Conservation (phyloP, 2,797 vertebrate species). For the Bovichtus variegatus region DNA sequence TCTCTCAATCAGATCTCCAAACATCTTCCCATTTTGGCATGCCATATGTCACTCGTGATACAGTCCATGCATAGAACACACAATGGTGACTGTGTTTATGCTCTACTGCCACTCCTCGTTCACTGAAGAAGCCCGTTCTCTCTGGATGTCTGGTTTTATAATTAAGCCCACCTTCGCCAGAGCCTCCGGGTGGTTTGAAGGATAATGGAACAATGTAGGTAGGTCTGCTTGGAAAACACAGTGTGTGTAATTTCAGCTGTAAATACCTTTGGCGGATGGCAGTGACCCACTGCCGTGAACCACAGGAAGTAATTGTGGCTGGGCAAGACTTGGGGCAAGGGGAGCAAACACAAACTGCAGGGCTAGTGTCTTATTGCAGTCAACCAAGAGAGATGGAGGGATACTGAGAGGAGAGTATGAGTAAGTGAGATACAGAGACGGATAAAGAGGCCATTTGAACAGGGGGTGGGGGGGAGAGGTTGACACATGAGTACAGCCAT, state of each 20-base stretch:
- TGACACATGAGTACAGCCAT: slow-evolving; percentile 41
- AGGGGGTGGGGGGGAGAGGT: neutral
- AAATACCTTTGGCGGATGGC: slow-evolving; percentile 76
- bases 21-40: neutral
- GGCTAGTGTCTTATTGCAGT: slow-evolving; percentile 81
- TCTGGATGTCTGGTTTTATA: slow-evolving; percentile 55
- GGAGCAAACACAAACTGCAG: slow-evolving; percentile 75
- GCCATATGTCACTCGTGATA: neutral
- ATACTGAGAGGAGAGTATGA: slow-evolving; percentile 51
- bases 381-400: slow-evolving; percentile 70
- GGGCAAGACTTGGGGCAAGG: slow-evolving; percentile 63
- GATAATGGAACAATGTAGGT: slow-evolving; percentile 50
- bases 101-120: slow-evolving; percentile 8
- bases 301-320: slow-evolving; percentile 76
- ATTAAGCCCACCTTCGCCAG: slow-evolving; percentile 60
- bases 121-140: slow-evolving; percentile 9
- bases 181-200: slow-evolving; percentile 38
- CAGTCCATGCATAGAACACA: slow-evolving; percentile 7
- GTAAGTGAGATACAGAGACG: slow-evolving; percentile 60
- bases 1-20: neutral
- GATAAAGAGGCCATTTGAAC: slow-evolving; percentile 53
- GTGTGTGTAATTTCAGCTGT: slow-evolving; percentile 81
- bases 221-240: slow-evolving; percentile 46
- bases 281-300: slow-evolving; percentile 78
- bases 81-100: slow-evolving; percentile 34